Base-by-base conservation (phyloP, 2,113 vertebrate species). In the Daubentonia madagascariensis region DNA sequence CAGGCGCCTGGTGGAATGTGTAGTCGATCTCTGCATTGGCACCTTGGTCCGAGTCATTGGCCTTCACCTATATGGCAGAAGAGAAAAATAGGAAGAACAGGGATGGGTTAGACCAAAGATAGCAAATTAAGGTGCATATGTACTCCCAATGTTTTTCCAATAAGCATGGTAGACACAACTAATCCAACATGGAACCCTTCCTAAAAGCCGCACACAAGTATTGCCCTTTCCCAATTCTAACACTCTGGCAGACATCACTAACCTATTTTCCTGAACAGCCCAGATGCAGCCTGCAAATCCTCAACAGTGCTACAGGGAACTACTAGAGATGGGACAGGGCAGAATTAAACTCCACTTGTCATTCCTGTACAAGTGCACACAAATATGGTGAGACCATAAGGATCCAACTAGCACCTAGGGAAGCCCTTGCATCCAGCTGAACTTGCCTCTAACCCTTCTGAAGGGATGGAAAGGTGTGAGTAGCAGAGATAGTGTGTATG, bases 1-100 rank as follows among this genome's bases (percentile, higher is more conserved):
- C 99, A 0, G 99, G 98, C 0, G 99, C 99, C 98, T 99, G 99
- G 97, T 99, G 99, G 94, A 99, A 99, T 28, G 98, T 99, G 97
- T 99, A 99, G 89, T 99, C 99, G 0, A 99, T 99, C 95, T 99
- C 99, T 0, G 99, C 99, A 0, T 99, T 99, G 98, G 99, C 98
- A 0, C 99, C 99, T 73, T 99, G 99, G 97, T 99, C 99, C 0
- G 99, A 99, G 40, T 99, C 99, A 0, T 99, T 99, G 97, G 99
- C 99, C 97, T 99, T 99, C 86, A 99, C 99, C 99, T 99, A 79
- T 0, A 54, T 93, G 52, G 86, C 48, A 75, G 85, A 81, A 97
- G 95, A 76, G 73, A 72, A 92, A 85, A 78, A 68, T 2, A 61
- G 0, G 0, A 25, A 32, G 96, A 48, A 61, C 59, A 23, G 16